Conservation (phyloP, 2,113 vertebrate genomes). For the Rattus rattus region DNA sequence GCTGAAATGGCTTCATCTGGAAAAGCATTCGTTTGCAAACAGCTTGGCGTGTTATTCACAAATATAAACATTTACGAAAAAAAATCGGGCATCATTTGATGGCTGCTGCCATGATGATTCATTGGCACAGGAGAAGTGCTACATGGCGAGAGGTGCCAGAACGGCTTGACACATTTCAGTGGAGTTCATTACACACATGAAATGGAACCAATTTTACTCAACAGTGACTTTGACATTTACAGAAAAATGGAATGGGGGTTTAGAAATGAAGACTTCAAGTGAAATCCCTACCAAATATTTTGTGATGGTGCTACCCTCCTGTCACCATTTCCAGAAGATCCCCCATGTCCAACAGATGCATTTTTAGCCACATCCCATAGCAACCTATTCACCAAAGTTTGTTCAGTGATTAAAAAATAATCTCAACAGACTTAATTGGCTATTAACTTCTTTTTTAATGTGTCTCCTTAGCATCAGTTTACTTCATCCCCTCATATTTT, state of each 20-base stretch:
- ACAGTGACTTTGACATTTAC: conserved; percentile 83
- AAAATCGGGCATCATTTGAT: conserved; percentile 62
- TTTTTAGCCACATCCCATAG: conserved; percentile 49
- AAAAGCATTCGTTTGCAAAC: conserved; percentile 79
- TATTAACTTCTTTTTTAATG: not conserved
- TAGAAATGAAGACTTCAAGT: conserved; percentile 79
- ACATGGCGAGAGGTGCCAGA: conserved; percentile 66
- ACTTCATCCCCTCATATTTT: not conserved
- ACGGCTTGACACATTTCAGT: conserved; percentile 81
- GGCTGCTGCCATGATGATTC: conserved; percentile 77
- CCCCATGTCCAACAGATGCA: not conserved
- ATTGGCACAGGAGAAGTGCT: conserved; percentile 73
- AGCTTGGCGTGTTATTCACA: conserved; percentile 78
- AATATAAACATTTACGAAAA: conserved; percentile 82
- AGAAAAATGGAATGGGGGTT: conserved; percentile 76
- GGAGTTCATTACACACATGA: conserved; percentile 81
- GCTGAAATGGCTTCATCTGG: conserved; percentile 75
- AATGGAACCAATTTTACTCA: conserved; percentile 83
- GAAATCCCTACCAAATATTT: conserved; percentile 70
- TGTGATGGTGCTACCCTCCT: conserved; percentile 55
- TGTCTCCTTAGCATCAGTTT: conserved; percentile 24
- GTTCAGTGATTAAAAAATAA: conserved; percentile 50
- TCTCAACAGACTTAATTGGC: conserved; percentile 51
- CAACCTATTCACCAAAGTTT: conserved; percentile 41
- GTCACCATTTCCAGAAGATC: conserved; percentile 47